Evolutionary conservation across 2,113 vertebrate genomes (phyloP).

Genomic region (Crotalus viridis): DNA sequence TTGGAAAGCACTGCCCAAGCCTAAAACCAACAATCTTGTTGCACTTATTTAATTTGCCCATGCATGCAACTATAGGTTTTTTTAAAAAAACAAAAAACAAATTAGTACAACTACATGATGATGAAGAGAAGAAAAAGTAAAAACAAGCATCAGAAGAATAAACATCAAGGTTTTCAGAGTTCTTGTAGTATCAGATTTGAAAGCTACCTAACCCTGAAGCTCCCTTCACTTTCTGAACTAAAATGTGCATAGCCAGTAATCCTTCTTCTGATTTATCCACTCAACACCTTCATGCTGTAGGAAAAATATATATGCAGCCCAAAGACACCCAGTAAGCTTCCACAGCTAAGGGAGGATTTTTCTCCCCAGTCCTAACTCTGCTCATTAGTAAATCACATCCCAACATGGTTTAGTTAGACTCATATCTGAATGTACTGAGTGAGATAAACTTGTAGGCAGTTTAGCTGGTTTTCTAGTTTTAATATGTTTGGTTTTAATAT

Average conservation of each 20-base stretch:
- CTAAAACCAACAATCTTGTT: neutral
- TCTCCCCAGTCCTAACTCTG: neutral
- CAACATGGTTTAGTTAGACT: neutral
- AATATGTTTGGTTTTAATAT: neutral
- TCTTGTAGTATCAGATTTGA: neutral
- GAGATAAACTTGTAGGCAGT: neutral
- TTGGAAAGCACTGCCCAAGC: neutral
- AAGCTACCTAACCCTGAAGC: neutral
- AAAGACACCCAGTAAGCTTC: neutral
- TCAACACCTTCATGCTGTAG: neutral
- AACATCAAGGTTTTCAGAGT: neutral
- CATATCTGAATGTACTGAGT: neutral
- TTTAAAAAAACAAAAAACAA: neutral
- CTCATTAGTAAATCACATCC: neutral
- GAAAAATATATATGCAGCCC: neutral
- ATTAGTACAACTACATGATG: neutral
- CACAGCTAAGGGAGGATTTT: neutral
- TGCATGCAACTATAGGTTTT: neutral
- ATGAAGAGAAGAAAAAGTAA: neutral
- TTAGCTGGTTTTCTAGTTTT: neutral
- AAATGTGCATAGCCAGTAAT: neutral
- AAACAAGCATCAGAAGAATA: neutral
- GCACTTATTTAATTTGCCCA: neutral
- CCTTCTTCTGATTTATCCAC: neutral
- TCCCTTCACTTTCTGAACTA: neutral